phyloP scores from a whole-genome alignment of 1,140 invertebrate species.

The Chionoecetes opilio region DNA sequence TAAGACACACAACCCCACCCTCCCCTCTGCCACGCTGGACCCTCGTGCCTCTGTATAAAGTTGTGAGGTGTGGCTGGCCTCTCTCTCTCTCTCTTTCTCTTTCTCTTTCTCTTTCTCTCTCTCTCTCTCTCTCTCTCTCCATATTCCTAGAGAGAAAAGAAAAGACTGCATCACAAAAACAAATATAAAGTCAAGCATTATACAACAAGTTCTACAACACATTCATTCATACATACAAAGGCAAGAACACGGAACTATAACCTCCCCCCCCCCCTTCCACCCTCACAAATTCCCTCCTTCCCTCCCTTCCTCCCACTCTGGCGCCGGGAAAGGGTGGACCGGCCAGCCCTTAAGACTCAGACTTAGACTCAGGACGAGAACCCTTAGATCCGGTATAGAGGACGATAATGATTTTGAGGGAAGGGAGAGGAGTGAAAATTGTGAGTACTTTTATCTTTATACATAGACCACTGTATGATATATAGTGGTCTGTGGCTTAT shows the following conservation, averaged over 20 bases:
- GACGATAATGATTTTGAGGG: background rate
- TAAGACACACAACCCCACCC: background rate
- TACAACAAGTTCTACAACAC: background rate
- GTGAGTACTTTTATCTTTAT: background rate
- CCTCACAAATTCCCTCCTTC: background rate
- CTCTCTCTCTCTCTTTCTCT: background rate
- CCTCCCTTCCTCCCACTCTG: background rate
- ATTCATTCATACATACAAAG: background rate
- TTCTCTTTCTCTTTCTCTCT: background rate
- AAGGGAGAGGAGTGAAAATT: background rate
- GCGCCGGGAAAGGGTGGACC: background rate
- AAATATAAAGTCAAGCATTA: background rate
- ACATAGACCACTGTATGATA: no score
- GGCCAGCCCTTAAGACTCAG: background rate
- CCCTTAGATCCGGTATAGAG: no score
- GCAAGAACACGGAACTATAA: background rate
- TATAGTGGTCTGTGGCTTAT: no score
- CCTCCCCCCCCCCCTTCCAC: background rate
- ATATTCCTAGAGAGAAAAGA: background rate
- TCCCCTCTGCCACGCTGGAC: background rate
- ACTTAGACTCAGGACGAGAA: background rate
- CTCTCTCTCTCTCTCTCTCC: constrained; percentile 25
- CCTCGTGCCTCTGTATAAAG: background rate
- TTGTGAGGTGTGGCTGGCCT: background rate
- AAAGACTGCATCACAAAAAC: background rate